phyloP scores from a whole-genome alignment of 2,113 vertebrate species.

The Scatophagus argus region DNA sequence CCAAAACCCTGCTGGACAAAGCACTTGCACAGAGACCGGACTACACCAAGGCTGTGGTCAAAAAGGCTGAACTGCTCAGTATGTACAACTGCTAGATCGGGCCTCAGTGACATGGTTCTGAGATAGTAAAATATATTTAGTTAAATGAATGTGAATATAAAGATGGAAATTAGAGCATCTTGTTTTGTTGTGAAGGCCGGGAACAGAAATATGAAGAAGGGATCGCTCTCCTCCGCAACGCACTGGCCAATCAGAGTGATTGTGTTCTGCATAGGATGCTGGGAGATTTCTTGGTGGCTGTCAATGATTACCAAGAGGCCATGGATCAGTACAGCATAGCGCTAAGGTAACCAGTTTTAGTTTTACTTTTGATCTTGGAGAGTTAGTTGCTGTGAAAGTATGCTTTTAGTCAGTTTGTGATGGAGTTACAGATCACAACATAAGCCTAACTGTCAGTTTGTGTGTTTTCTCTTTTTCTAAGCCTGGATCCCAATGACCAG shows the following conservation, averaged over 20 bases:
- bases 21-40: conserved; percentile 95
- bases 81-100: conserved; percentile 52
- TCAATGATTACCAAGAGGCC: conserved; percentile 97
- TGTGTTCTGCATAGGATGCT: conserved; percentile 97
- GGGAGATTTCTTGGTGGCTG: conserved; percentile 96
- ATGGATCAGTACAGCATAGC: conserved; percentile 99
- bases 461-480: conserved; percentile 49
- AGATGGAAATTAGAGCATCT: neutral
- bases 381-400: neutral
- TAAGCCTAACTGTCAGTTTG: neutral
- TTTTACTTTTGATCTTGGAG: neutral
- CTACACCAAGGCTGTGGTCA: conserved; percentile 98
- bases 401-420: neutral
- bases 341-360: conserved; percentile 86
- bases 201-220: conserved; percentile 98
- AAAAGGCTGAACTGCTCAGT: conserved; percentile 98
- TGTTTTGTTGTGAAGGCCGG: conserved; percentile 83
- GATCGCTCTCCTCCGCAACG: conserved; percentile 92
- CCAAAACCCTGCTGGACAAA: conserved; percentile 95
- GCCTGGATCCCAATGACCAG: conserved; percentile 98
- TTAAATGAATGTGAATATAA: neutral
- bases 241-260: conserved; percentile 97
- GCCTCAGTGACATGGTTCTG: neutral
- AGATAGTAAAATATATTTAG: neutral
- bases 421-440: neutral